Percentiles rank a stretch among this genome's conserved stretches.
phyloP scores from a whole-genome alignment of 2,797 vertebrate genomes.

The Sebastes steindachneri region DNA sequence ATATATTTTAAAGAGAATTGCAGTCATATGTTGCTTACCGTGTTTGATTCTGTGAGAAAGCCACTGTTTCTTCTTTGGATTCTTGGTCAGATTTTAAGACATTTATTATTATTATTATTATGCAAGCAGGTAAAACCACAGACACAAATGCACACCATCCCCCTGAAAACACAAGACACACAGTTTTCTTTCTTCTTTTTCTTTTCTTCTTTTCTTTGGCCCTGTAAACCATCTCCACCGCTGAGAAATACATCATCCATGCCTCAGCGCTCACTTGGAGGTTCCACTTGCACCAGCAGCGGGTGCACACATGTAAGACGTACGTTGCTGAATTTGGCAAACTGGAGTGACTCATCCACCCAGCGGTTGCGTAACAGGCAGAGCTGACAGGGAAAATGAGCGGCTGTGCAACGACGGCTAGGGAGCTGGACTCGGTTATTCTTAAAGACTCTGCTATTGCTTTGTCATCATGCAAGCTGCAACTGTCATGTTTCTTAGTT shows the following conservation, averaged over 20 bases:
- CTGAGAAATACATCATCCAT: slow-evolving; percentile 60
- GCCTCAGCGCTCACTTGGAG: slow-evolving; percentile 59
- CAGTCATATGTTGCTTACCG: background rate
- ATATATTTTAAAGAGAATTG: background rate
- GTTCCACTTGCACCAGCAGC: slow-evolving; percentile 58
- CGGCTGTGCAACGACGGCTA: slow-evolving; percentile 36
- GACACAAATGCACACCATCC: slow-evolving; percentile 3
- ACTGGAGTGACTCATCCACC: slow-evolving; percentile 80
- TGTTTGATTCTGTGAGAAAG: slow-evolving; percentile 34
- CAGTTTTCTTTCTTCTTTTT: background rate
- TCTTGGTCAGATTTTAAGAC: background rate
- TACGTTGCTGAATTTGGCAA: slow-evolving; percentile 62
- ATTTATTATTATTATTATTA: background rate
- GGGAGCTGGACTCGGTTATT: slow-evolving; percentile 17
- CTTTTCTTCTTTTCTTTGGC: slow-evolving; percentile 4
- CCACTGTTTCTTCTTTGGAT: background rate
- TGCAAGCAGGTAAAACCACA: slow-evolving; percentile 9
- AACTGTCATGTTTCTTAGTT: background rate
- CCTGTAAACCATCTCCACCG: slow-evolving; percentile 48
- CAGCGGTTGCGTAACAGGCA: slow-evolving; percentile 71
- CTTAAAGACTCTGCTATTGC: slow-evolving; percentile 12
- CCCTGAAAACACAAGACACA: slow-evolving; percentile 11
- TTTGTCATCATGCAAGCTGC: slow-evolving; percentile 27
- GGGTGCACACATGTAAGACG: slow-evolving; percentile 45
- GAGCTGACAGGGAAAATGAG: slow-evolving; percentile 52